Percentiles rank a stretch among this genome's conserved stretches.
phyloP scores from a whole-genome alignment of 2,113 vertebrate species.

The Ploceus nigricollis region DNA sequence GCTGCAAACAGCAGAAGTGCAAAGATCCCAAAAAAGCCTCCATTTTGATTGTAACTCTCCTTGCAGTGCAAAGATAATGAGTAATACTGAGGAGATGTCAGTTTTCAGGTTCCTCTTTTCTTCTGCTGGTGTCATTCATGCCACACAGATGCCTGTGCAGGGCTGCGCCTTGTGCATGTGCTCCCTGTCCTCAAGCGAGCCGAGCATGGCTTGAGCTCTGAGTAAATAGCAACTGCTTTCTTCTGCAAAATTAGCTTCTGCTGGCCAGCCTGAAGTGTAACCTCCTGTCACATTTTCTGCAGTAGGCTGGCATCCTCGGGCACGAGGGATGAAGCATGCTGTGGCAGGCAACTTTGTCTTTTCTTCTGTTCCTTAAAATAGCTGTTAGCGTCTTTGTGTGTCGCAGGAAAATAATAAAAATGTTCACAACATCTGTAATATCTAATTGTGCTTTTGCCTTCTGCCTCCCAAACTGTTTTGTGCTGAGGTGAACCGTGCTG shows the following conservation, averaged over 20 bases:
- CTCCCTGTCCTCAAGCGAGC: not conserved
- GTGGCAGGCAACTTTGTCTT: not conserved
- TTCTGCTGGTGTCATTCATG: not conserved
- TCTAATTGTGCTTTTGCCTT: not conserved
- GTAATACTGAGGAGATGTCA: not conserved
- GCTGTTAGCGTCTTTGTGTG: not conserved
- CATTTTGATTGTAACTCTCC: not conserved
- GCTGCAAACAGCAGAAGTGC: not conserved
- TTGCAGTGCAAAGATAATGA: not conserved
- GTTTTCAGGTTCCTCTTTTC: not conserved
- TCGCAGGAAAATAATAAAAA: not conserved
- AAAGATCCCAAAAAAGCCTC: not conserved
- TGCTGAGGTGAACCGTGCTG: not conserved
- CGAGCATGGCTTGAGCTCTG: not conserved
- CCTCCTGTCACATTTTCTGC: not conserved
- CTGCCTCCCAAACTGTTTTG: not conserved
- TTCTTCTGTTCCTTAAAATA: not conserved
- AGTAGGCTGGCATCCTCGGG: not conserved
- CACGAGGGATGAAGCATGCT: not conserved
- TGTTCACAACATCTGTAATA: not conserved
- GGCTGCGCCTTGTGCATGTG: not conserved
- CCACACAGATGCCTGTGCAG: accelerated
- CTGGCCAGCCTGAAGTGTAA: not conserved
- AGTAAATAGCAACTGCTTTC: not conserved
- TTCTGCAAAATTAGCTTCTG: not conserved